Percentiles rank a stretch among this genome's conserved stretches.
phyloP scores from a whole-genome alignment of 2,113 vertebrate genomes.

The Boulengeromyrus knoepffleri region DNA sequence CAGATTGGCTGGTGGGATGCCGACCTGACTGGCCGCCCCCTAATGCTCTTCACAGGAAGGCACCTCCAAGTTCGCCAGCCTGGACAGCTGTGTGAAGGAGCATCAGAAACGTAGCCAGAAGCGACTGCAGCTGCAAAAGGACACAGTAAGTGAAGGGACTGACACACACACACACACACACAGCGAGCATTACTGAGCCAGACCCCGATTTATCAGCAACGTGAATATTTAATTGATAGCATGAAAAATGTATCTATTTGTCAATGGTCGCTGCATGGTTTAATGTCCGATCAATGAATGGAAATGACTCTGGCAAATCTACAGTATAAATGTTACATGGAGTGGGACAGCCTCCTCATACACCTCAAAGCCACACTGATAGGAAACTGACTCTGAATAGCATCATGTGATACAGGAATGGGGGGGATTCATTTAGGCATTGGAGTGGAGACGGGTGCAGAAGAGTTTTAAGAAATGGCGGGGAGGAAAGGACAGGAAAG shows the following conservation, averaged over 20 bases:
- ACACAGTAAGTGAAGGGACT: slow-evolving; percentile 62
- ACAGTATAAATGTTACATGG: neutral
- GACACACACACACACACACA: neutral
- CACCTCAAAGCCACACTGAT: neutral
- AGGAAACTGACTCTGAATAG: neutral
- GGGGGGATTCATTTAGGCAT: neutral
- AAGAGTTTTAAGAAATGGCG: neutral
- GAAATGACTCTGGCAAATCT: neutral
- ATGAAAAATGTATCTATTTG: neutral
- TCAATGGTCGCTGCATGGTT: neutral
- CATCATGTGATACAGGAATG: neutral
- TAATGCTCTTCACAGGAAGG: slow-evolving; percentile 68
- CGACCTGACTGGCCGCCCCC: neutral
- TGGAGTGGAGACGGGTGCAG: neutral
- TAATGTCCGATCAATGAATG: neutral
- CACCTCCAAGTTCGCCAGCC: slow-evolving; percentile 89
- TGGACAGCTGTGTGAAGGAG: slow-evolving; percentile 85
- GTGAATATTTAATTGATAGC: neutral
- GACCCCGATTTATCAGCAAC: neutral
- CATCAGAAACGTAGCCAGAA: slow-evolving; percentile 79
- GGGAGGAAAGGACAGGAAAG: neutral
- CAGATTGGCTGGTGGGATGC: neutral
- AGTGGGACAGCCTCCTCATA: neutral
- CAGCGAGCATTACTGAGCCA: neutral
- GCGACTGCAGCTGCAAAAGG: slow-evolving; percentile 81